Evolutionary conservation across 2,888 invertebrate genomes (phyloP), one percentile per base, ranked within the genome.

Genomic region (Syrista parreyssii): DNA sequence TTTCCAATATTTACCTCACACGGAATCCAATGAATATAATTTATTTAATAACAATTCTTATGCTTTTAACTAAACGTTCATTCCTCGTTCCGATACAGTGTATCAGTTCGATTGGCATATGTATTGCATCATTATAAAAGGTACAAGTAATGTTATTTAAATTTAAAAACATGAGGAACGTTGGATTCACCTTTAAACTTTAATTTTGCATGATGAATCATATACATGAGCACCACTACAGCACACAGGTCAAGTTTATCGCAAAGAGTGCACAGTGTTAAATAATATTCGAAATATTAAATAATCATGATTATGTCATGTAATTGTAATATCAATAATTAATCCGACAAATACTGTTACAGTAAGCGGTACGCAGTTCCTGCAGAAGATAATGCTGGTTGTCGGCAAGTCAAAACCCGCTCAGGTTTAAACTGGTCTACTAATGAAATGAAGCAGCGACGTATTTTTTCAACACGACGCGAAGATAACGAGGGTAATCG

Each of bases 341-440:
- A 68, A 75, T n/a, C 71, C 12, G n/a, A 31, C n/a, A 78, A 76
- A 75, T 80, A 77, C 75, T 77, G 81, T 93, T 92, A 23, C 93
- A 95, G 95, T 93, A 92, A 93, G 89, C 86, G 87, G 92, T 80
- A 96, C 96, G 35, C 92, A 92, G 86, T 92, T 93, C 87, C 92
- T 96, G 83, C 96, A 96, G 91, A 95, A 95, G 91, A 88, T 95
- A 86, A 93, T 96, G 88, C 92, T 96, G 92, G 96, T 96, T 82
- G 94, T 96, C 84, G 95, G 95, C 83, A 95, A 96, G 89, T 92
- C 94, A 85, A 95, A 95, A 92, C 93, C 95, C 88, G 94, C 94
- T 89, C 94, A 94, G 92, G 93, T 95, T 90, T 95, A 94, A 94
- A 91, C 76, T 55, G 71, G 79, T 79, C 40, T 68, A 76, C 73